Percentiles rank a stretch among this genome's conserved stretches.
Evolutionary conservation across 2,888 invertebrate genomes (phyloP).

Genomic region (Agrochola circellaris): DNA sequence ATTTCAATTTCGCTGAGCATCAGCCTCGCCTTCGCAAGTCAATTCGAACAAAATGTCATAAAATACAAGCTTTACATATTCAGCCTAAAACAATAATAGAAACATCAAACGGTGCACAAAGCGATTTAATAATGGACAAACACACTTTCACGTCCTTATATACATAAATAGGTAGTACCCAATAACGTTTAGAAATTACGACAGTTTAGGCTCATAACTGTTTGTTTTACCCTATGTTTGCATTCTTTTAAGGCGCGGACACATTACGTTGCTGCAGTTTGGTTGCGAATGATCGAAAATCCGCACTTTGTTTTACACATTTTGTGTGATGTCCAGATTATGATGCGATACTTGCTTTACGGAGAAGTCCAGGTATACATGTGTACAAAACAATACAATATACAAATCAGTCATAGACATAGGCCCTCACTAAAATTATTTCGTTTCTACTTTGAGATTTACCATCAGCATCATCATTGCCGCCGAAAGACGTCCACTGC

Average conservation of each 20-base stretch:
- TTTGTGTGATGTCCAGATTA: neutral
- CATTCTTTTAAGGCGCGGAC: constrained; percentile 20
- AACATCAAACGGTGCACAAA: constrained; percentile 44
- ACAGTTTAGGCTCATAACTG: constrained; percentile 11
- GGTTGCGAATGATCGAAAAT: constrained; percentile 9
- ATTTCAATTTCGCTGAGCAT: constrained; percentile 14
- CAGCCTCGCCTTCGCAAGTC: constrained; percentile 26
- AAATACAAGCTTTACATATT: constrained; percentile 30
- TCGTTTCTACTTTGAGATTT: neutral
- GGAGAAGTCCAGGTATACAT: neutral
- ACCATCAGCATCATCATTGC: too few relatives aligned
- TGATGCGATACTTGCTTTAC: neutral
- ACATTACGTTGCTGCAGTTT: constrained; percentile 9
- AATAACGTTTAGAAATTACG: constrained; percentile 54
- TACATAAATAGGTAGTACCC: constrained; percentile 4
- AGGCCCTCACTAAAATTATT: neutral
- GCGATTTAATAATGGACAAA: constrained; percentile 32
- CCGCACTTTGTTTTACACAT: neutral
- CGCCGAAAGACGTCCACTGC: too few relatives aligned
- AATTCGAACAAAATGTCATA: constrained; percentile 41
- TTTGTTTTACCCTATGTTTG: constrained; percentile 44
- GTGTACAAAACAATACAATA: neutral
- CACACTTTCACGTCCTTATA: constrained; percentile 43
- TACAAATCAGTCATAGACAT: neutral
- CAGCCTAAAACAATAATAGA: constrained; percentile 53